These are phyloP conservation scores for Cotesia typhae DNA, from an alignment of 1,140 invertebrate species.

Conservation along the genomic window DNA sequence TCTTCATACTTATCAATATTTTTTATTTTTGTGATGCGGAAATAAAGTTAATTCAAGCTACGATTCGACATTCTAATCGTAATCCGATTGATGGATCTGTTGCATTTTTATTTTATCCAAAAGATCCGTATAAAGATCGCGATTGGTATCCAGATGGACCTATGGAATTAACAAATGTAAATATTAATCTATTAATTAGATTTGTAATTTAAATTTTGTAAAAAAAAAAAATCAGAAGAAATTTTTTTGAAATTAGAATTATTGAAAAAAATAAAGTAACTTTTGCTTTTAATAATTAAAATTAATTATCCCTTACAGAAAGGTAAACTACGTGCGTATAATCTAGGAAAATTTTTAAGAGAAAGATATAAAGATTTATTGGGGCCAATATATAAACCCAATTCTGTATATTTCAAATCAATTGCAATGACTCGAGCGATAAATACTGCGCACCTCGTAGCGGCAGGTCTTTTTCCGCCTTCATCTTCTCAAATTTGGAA, in stretches of 20 bases:
- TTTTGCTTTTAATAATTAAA: too few relatives aligned
- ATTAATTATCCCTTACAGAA: constrained; percentile 23
- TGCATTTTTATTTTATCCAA: constrained; percentile 43
- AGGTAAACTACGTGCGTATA: constrained; percentile 32
- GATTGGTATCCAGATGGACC: constrained; percentile 49
- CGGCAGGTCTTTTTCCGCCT: constrained; percentile 39
- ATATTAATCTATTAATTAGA: constrained; percentile 9
- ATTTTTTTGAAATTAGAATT: background rate
- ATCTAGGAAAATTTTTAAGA: constrained; percentile 33
- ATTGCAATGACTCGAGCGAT: constrained; percentile 22
- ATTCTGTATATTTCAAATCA: constrained; percentile 29
- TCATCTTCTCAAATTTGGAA: constrained; percentile 34
- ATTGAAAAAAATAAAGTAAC: too few relatives aligned
- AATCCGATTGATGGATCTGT: constrained; percentile 53
- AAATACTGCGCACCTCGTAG: constrained; percentile 33
- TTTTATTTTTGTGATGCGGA: constrained; percentile 18
- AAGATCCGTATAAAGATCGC: constrained; percentile 47
- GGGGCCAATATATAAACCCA: constrained; percentile 19
- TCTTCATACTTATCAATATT: background rate
- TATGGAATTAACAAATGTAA: constrained; percentile 44
- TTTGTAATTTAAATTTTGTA: background rate
- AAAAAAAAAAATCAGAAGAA: constrained; percentile 11
- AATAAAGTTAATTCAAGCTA: constrained; percentile 37
- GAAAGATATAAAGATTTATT: constrained; percentile 31
- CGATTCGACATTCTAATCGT: constrained; percentile 49